phyloP scores from a whole-genome alignment of 2,797 vertebrate genomes.

The Hirundo rustica region DNA sequence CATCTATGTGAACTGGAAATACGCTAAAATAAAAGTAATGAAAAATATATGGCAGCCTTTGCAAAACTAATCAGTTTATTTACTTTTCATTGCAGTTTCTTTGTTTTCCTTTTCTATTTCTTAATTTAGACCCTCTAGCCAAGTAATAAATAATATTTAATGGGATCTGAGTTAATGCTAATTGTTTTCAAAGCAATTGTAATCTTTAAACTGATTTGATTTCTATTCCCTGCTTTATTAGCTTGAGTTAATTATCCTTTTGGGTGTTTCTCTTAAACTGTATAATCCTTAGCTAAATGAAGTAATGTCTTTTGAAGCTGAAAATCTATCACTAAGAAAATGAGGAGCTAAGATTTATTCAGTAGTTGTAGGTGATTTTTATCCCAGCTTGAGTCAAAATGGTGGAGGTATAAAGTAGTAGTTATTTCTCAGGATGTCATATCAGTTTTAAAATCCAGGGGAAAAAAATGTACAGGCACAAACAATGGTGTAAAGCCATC shows the following conservation, averaged over 20 bases:
- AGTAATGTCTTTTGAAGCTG: constrained; percentile 36
- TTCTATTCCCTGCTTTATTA: constrained; percentile 54
- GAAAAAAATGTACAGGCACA: not conserved
- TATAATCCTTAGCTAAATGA: constrained; percentile 39
- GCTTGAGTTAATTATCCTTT: constrained; percentile 57
- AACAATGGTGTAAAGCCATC: not conserved
- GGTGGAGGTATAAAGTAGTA: not conserved
- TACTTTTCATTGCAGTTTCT: not conserved
- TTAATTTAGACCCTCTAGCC: not conserved
- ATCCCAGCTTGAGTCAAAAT: not conserved
- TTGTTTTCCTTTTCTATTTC: not conserved
- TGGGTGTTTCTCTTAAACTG: constrained; percentile 22
- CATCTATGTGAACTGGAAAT: not conserved
- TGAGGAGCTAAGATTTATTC: not conserved
- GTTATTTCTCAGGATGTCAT: not conserved
- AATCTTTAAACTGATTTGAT: constrained; percentile 53
- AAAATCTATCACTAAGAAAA: constrained; percentile 23
- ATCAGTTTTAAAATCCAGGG: not conserved
- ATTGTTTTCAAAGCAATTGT: constrained; percentile 36
- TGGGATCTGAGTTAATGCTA: not conserved
- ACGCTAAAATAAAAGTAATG: not conserved
- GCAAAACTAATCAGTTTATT: not conserved
- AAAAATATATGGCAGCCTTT: not conserved
- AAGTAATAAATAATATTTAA: constrained; percentile 18
- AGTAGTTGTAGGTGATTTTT: not conserved